Conservation (phyloP, 2,888 invertebrate genomes). For the Melitaea athalia region DNA sequence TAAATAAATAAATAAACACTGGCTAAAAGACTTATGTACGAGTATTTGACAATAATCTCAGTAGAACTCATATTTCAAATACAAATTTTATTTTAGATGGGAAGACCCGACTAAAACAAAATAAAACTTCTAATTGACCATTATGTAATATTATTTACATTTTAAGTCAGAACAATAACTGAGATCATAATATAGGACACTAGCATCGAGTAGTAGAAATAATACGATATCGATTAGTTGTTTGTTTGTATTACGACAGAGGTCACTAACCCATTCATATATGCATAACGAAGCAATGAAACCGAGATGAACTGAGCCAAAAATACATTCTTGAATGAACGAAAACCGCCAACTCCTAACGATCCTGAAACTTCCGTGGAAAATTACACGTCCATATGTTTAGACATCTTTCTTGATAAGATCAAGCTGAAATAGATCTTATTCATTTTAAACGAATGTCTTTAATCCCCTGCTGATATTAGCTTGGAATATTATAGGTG, state of each 20-base stretch:
- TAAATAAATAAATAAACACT: too few species aligned
- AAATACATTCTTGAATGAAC: constrained; percentile 65
- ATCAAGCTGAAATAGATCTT: constrained; percentile 30
- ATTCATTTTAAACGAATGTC: neutral
- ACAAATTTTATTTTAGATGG: too few species aligned
- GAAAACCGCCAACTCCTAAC: constrained; percentile 52
- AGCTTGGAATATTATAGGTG: constrained; percentile 34
- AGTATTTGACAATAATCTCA: too few species aligned
- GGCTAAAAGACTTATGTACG: too few species aligned
- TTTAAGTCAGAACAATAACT: neutral
- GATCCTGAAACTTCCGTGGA: constrained; percentile 64
- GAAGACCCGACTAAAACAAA: too few species aligned
- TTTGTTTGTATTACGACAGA: constrained; percentile 67
- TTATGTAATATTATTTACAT: neutral
- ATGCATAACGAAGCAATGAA: constrained; percentile 55
- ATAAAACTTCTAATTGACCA: too few species aligned
- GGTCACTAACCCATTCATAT: constrained; percentile 70
- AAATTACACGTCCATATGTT: constrained; percentile 67
- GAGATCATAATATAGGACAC: constrained; percentile 1
- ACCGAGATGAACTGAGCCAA: constrained; percentile 57
- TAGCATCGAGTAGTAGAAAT: constrained; percentile 29
- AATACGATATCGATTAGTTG: constrained; percentile 68
- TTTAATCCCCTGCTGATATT: constrained; percentile 11
- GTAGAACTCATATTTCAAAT: too few species aligned
- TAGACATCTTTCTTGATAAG: constrained; percentile 22